These are phyloP conservation scores for Astyanax mexicanus DNA, from an alignment of 2,797 vertebrate genomes.

Conservation along the genomic window DNA sequence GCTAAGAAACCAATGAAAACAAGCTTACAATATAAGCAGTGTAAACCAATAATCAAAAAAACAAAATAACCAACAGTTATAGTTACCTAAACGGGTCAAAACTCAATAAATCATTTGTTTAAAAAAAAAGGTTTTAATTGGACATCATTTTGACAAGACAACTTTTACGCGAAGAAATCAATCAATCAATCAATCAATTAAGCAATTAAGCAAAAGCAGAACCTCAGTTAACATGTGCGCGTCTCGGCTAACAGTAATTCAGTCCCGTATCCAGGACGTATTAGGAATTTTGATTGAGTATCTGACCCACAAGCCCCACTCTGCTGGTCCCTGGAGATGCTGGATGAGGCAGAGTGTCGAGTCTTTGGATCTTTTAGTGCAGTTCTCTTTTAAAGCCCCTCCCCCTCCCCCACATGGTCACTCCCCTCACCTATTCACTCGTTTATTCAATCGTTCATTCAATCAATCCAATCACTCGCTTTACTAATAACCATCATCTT, in stretches of 20 bases:
- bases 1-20: too few species aligned
- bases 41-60: background rate
- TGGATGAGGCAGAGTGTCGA: background rate
- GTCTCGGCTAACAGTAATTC: background rate
- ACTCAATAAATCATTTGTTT: background rate
- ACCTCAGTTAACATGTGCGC: background rate
- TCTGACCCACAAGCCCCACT: background rate
- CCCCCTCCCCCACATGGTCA: background rate
- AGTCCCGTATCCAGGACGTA: background rate
- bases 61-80: background rate
- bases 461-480: too few species aligned
- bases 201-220: background rate
- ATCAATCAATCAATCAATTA: too few species aligned
- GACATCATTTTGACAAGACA: background rate
- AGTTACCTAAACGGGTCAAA: background rate
- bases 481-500: too few species aligned
- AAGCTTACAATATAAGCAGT: too few species aligned
- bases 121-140: slow-evolving; percentile 1
- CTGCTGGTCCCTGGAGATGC: background rate
- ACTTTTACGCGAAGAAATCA: background rate
- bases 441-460: too few species aligned
- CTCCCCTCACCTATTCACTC: background rate
- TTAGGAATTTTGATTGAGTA: background rate
- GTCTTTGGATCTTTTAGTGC: slow-evolving; percentile 36
- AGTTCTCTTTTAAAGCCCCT: background rate